Evolutionary conservation across 2,888 invertebrate genomes (phyloP), one percentile per base, ranked within the genome.

Genomic region (Orchesella flavescens): DNA sequence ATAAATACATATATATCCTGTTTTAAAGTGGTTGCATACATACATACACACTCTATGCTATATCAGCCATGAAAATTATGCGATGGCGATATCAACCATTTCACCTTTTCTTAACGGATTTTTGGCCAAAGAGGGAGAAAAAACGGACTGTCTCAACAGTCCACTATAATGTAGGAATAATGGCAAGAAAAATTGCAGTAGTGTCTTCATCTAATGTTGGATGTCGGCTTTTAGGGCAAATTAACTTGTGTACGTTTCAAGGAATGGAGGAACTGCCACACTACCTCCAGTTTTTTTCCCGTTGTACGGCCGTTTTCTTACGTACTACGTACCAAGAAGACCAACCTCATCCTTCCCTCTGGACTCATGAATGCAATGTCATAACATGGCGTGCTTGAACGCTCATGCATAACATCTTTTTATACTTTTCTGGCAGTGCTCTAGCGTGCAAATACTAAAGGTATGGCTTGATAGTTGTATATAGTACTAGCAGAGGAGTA

Each of bases 331-430:
- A n/a, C n/a, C n/a, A n/a, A n/a, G 34, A 17, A 49, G 63, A 79
- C 80, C 59, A 76, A 76, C 76, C 82, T 76, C 76, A 81, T 81
- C 68, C 83, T 77, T 83, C 83, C 83, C 83, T 68, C 73, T 73
- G 83, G 83, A 83, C 65, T 78, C 83, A 76, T 83, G 83, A 83
- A 77, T 77, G 73, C 77, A 72, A 24, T 77, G 83, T 83, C 83
- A 83, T 78, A 83, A 78, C 73, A 68, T 77, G 61, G 65, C 57
- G 76, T 71, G 71, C 57, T 68, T 72, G 72, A 77, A 83, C 61
- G 74, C 57, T 80, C 79, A 73, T 80, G 74, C 73, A 73, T 74
- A 80, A 72, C 73, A 53, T 72, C 66, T 19, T 68, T 68, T 65
- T 75, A 53, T 63, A 75, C 17, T 12, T 34, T 34, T 34, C 34